Evolutionary conservation across 64 coral and sea anemone species (phyloP), one percentile per base, ranked within the genome.

Genomic region (Platygyra sinensis): DNA sequence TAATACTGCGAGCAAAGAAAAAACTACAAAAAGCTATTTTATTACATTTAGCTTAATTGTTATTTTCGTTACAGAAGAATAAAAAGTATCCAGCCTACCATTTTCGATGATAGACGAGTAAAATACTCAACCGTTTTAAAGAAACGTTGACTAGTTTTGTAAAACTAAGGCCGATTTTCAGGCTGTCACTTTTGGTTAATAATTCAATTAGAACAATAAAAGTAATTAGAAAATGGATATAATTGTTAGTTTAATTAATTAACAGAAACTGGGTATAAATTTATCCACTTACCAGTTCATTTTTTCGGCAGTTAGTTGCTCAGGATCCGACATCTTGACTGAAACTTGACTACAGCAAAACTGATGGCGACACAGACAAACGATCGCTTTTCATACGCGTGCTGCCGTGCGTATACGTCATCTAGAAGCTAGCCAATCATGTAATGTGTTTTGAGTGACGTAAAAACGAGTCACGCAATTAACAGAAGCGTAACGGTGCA

Each of bases 121-220:
- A 28, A 79, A 46, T 33, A 31, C 29, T 30, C 30, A 72, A 12
- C 4, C 4, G 71, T 3, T 10, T 15, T 10, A 73, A 73, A 73
- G 33, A 31, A 13, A 31, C 27, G 27, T 27, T 30, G 71, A 32
- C 10, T n/a, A n/a, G n/a, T n/a, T n/a, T n/a, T n/a, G n/a, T n/a
- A n/a, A n/a, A n/a, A n/a, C n/a, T n/a, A n/a, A n/a, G n/a, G n/a
- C n/a, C n/a, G n/a, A n/a, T n/a, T n/a, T n/a, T n/a, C n/a, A n/a
- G n/a, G n/a, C n/a, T n/a, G n/a, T n/a, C n/a, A n/a, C n/a, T n/a
- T n/a, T 36, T 81, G 7, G 12, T 15, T 72, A 8, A 67, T 50
- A 16, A 51, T 63, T 72, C 63, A 72, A 83, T 85, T 85, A 85
- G 81, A 85, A 71, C 64, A 71, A 72, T 71, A 29, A 69, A 2